A percentile compares a stretch with the other conserved stretches of the same genome.
Conservation (phyloP, 2,113 vertebrate species). For the Spermophilus dauricus region DNA sequence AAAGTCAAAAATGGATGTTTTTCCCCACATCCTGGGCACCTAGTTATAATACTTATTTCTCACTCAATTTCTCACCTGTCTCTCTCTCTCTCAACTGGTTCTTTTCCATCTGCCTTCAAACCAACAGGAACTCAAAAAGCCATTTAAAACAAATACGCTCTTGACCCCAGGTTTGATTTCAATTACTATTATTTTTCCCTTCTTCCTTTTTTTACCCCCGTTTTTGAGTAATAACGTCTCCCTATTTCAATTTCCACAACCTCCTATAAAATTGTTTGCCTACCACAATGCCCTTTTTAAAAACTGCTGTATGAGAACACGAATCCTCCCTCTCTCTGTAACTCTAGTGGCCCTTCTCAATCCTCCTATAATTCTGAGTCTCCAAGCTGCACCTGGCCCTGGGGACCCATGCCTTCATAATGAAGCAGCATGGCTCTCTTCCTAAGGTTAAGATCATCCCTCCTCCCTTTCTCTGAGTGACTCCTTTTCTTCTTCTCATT, state of each 20-base stretch:
- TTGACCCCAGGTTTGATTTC: slow-evolving; percentile 9
- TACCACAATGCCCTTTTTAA: not conserved
- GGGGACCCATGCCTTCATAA: not conserved
- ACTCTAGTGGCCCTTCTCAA: not conserved
- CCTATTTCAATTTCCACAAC: not conserved
- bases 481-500: not conserved
- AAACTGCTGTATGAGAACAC: not conserved
- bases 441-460: not conserved
- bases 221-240: not conserved
- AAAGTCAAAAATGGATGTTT: not conserved
- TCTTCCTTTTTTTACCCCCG: not conserved
- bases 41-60: not conserved
- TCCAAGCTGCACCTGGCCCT: not conserved
- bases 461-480: not conserved
- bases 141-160: slow-evolving; percentile 38
- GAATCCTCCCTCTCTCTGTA: not conserved
- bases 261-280: not conserved
- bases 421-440: not conserved
- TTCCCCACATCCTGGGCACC: not conserved
- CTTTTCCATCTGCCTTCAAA: slow-evolving; percentile 22
- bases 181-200: not conserved
- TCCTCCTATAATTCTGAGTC: not conserved
- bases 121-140: slow-evolving; percentile 40
- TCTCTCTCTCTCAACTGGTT: not conserved
- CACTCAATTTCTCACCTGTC: not conserved